Conservation (phyloP, 2,797 vertebrate species). For the Scolopax rusticola region DNA sequence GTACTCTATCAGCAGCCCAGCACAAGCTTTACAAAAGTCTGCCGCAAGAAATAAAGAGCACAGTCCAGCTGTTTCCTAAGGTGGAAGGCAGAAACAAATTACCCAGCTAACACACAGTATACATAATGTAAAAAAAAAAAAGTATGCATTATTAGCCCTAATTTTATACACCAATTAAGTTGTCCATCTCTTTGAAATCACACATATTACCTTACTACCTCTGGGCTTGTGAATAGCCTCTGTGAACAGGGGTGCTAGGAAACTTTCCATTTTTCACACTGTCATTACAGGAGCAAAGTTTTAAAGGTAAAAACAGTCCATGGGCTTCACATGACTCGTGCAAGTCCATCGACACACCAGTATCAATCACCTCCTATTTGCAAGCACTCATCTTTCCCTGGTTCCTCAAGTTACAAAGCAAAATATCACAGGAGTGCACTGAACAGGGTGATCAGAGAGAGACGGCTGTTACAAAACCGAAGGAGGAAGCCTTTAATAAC, state of each 20-base stretch:
- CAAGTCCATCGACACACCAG: background rate
- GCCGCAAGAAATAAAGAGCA: constrained; percentile 32
- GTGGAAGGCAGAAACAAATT: constrained; percentile 46
- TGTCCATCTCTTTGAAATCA: constrained; percentile 58
- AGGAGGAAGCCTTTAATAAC: background rate
- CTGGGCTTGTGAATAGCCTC: background rate
- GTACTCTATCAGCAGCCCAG: constrained; percentile 8
- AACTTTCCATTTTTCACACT: constrained; percentile 20
- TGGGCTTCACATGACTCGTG: background rate
- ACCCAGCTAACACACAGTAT: background rate
- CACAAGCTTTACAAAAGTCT: background rate
- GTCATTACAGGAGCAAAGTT: background rate
- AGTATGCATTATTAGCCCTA: constrained; percentile 30
- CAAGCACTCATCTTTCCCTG: background rate
- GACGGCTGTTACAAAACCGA: background rate
- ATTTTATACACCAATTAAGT: constrained; percentile 63
- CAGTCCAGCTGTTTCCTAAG: background rate
- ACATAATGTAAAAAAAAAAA: background rate
- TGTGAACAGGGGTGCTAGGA: background rate
- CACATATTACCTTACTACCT: constrained; percentile 24
- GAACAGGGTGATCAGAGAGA: background rate
- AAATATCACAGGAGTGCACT: background rate
- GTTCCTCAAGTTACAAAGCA: background rate
- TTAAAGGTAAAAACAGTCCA: background rate
- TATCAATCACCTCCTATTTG: background rate